These are phyloP conservation scores for Theretra japonica DNA, from an alignment of 2,888 invertebrate species.

Conservation along the genomic window DNA sequence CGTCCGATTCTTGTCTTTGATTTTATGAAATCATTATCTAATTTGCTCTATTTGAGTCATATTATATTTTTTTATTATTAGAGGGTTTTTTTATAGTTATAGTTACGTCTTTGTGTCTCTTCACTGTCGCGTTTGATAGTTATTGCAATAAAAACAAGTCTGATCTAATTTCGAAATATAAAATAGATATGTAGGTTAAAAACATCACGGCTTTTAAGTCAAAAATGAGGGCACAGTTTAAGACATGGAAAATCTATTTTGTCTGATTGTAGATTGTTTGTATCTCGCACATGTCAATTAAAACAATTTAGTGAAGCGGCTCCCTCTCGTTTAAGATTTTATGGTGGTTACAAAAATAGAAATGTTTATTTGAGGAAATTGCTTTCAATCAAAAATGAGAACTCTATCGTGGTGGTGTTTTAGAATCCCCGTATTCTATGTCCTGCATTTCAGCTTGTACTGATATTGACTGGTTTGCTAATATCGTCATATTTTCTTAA, in stretches of 20 bases:
- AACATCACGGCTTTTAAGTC: too few relatives aligned
- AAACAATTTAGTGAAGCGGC: constrained; percentile 1
- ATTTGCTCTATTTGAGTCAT: background rate
- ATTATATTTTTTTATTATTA: background rate
- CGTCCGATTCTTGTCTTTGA: background rate
- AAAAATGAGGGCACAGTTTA: too few relatives aligned
- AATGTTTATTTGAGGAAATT: constrained; percentile 19
- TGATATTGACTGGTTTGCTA: too few relatives aligned
- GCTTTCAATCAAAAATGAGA: constrained; percentile 15
- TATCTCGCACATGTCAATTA: background rate
- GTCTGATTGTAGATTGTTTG: background rate
- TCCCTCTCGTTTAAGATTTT: constrained; percentile 1
- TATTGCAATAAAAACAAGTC: too few relatives aligned
- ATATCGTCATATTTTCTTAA: too few relatives aligned
- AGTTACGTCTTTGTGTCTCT: background rate
- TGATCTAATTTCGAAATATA: too few relatives aligned
- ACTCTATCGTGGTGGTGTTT: background rate
- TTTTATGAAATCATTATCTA: background rate
- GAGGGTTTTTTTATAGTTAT: background rate
- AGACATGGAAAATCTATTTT: background rate
- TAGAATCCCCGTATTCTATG: too few relatives aligned
- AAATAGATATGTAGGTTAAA: too few relatives aligned
- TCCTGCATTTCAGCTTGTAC: too few relatives aligned
- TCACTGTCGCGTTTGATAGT: too few relatives aligned
- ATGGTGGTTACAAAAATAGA: constrained; percentile 17